A percentile compares a stretch with the other conserved stretches of the same genome.
These are phyloP conservation scores for Scaptomyza reducta DNA, from an alignment of 2,888 invertebrate genomes.

Conservation along the genomic window DNA sequence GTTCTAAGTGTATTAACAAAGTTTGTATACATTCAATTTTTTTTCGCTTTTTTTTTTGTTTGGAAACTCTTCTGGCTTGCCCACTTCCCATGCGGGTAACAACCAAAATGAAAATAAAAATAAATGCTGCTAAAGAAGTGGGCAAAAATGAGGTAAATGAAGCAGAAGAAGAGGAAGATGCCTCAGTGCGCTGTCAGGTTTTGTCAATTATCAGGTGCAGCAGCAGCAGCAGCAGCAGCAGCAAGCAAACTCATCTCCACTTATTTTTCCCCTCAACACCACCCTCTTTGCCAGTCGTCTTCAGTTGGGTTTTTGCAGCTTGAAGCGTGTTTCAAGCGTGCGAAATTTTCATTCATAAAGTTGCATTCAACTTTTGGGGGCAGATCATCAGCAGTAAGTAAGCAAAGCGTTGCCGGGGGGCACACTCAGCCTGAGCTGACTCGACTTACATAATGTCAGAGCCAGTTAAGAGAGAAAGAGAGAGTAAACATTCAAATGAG, in stretches of 20 bases:
- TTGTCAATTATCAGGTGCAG: constrained; percentile 77
- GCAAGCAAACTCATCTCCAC: constrained; percentile 1
- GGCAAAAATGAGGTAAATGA: constrained; percentile 3
- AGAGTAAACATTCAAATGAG: constrained; percentile 59
- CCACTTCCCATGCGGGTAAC: constrained; percentile 58
- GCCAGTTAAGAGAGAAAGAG: constrained; percentile 1
- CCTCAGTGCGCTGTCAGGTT: constrained; percentile 68
- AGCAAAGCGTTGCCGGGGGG: background rate
- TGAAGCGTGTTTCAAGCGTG: constrained; percentile 42
- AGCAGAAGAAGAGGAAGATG: constrained; percentile 13
- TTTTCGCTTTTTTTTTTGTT: constrained; percentile 16
- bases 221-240: constrained; percentile 25
- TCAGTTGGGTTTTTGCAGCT: constrained; percentile 30
- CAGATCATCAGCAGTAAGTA: background rate
- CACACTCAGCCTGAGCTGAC: too few relatives aligned
- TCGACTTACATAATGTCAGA: constrained; percentile 38
- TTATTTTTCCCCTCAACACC: background rate
- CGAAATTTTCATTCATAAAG: constrained; percentile 74
- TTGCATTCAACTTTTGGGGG: constrained; percentile 40
- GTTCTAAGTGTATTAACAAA: constrained; percentile 29
- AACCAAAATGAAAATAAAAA: constrained; percentile 9
- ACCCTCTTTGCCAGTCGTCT: background rate
- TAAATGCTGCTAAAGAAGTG: background rate
- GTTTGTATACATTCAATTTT: constrained; percentile 32
- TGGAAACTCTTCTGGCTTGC: constrained; percentile 42